Conservation (phyloP, 2,888 invertebrate genomes). For the Melinaea marsaeus region DNA sequence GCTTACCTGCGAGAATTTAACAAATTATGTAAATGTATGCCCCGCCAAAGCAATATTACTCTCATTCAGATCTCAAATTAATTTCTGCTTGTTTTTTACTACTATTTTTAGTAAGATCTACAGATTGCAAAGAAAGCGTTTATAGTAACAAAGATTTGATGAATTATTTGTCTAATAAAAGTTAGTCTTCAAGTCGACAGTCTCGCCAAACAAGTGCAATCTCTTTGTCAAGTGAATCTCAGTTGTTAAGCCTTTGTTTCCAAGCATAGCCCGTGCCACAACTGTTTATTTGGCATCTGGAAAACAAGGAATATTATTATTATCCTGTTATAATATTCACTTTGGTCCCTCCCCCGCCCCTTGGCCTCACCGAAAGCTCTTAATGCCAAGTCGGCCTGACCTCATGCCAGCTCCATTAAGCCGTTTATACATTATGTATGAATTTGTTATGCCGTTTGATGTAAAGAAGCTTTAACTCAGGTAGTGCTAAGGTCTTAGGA, state of each 20-base stretch:
- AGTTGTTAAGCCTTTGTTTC: slow-evolving; percentile 30
- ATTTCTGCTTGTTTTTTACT: slow-evolving; percentile 23
- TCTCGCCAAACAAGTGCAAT: slow-evolving; percentile 13
- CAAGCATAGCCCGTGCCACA: slow-evolving; percentile 28
- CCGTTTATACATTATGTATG: slow-evolving; percentile 77
- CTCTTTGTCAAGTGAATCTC: slow-evolving; percentile 30
- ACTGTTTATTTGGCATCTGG: slow-evolving; percentile 40
- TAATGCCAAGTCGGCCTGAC: slow-evolving; percentile 75
- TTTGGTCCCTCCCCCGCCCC: slow-evolving; percentile 54
- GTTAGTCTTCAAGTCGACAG: background rate
- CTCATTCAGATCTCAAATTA: slow-evolving; percentile 37
- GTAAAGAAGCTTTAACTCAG: slow-evolving; percentile 74
- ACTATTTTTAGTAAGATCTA: too few relatives aligned
- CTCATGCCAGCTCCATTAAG: slow-evolving; percentile 76
- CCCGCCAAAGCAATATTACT: slow-evolving; percentile 42
- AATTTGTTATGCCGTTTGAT: slow-evolving; percentile 78
- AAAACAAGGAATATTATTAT: slow-evolving; percentile 48
- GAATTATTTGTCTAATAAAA: background rate
- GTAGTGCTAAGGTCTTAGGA: slow-evolving; percentile 67
- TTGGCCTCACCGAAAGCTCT: slow-evolving; percentile 70
- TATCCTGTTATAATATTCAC: slow-evolving; percentile 75
- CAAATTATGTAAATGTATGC: slow-evolving; percentile 54
- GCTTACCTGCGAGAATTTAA: slow-evolving; percentile 37
- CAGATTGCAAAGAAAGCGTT: too few relatives aligned
- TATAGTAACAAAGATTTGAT: too few relatives aligned